phyloP scores from a whole-genome alignment of 2,888 invertebrate genomes.

The Rosalia funebris region DNA sequence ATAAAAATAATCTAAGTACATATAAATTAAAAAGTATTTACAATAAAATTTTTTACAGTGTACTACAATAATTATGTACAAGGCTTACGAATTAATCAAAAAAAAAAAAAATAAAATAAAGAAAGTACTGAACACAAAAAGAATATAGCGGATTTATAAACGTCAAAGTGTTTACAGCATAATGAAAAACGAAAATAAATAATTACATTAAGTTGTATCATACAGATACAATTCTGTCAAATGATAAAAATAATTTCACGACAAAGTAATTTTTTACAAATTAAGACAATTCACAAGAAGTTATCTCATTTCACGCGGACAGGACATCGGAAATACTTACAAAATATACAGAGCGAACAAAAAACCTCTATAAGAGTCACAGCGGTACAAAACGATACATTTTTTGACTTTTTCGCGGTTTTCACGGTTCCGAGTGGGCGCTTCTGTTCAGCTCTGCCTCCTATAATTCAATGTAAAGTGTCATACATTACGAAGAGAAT shows the following conservation, averaged over 20 bases:
- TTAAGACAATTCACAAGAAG: not conserved
- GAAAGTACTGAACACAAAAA: conserved; percentile 41
- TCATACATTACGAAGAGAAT: not conserved
- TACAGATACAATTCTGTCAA: too few species aligned
- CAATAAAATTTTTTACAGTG: conserved; percentile 55
- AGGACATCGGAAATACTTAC: not conserved
- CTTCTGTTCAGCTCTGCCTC: not conserved
- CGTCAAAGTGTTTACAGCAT: not conserved
- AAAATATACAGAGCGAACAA: not conserved
- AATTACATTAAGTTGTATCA: conserved; percentile 13
- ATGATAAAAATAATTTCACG: too few species aligned
- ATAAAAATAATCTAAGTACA: conserved; percentile 55
- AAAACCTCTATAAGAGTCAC: not conserved
- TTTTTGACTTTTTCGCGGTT: not conserved
- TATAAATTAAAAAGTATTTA: conserved; percentile 57
- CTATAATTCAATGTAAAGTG: not conserved
- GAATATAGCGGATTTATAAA: conserved; percentile 30
- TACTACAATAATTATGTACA: conserved; percentile 50
- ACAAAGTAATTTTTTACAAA: not conserved
- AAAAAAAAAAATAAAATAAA: conserved; percentile 15
- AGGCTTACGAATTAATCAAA: conserved; percentile 33
- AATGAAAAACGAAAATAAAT: conserved; percentile 14
- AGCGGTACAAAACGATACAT: not conserved
- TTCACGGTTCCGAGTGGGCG: too few species aligned
- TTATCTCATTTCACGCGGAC: not conserved